Evolutionary conservation across 2,113 vertebrate genomes (phyloP).

Genomic region (Lutjanus erythropterus): DNA sequence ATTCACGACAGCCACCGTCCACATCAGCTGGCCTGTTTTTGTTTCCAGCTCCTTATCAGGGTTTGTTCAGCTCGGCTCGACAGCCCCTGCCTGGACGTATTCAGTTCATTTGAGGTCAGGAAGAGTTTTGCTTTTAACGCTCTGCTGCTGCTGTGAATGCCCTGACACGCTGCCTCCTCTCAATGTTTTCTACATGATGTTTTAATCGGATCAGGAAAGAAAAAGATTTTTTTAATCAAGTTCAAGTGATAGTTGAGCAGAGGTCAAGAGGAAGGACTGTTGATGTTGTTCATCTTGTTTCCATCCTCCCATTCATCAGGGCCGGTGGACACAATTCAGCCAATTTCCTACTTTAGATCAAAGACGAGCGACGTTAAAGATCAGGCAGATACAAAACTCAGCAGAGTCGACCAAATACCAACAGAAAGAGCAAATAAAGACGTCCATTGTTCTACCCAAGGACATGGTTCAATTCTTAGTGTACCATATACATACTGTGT

Average conservation of each 20-base stretch:
- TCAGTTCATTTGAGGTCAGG: constrained; percentile 5
- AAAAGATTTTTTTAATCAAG: not conserved
- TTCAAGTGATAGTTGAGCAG: not conserved
- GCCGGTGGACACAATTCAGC: constrained; percentile 2
- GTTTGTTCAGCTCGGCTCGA: constrained; percentile 19
- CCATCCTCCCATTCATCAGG: constrained; percentile 32
- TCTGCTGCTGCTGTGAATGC: not conserved
- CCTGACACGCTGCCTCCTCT: accelerated
- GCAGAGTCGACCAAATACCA: not conserved
- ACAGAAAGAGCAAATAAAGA: constrained; percentile 6
- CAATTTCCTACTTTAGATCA: constrained; percentile 29
- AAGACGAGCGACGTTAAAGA: constrained; percentile 15
- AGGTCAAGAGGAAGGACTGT: constrained; percentile 24
- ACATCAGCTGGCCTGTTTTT: constrained; percentile 1
- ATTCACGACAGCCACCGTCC: constrained; percentile 26
- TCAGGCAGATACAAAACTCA: constrained; percentile 1
- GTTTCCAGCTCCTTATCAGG: constrained; percentile 56
- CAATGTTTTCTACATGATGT: not conserved
- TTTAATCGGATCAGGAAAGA: constrained; percentile 12
- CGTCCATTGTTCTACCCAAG: not conserved
- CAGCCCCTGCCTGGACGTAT: not conserved
- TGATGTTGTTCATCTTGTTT: constrained; percentile 21
- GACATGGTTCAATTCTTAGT: not conserved
- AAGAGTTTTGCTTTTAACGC: not conserved
- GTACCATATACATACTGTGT: not conserved